phyloP scores from a whole-genome alignment of 92 coral and sea anemone genomes.

The Phymanthus crucifer region DNA sequence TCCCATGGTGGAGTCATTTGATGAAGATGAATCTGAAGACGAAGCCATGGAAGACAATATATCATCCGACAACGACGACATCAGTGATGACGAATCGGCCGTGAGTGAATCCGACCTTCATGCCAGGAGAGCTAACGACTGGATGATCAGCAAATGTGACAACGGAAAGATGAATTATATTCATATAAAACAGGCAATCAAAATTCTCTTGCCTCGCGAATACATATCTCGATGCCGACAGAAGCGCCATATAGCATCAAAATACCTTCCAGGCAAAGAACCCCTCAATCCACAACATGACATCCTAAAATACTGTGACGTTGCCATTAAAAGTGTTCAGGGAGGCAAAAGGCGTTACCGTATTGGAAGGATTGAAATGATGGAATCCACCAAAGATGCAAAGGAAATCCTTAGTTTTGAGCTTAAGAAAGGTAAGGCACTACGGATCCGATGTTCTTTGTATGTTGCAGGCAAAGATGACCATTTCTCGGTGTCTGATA shows the following conservation, averaged over 20 bases:
- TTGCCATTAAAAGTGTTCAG: slow-evolving; percentile 16
- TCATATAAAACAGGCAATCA: slow-evolving; percentile 28
- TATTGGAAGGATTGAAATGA: slow-evolving; percentile 26
- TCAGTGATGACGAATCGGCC: neutral
- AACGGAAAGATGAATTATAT: too few relatives aligned
- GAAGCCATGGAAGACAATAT: neutral
- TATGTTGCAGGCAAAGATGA: neutral
- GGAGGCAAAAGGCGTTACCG: neutral
- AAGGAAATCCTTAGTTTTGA: slow-evolving; percentile 28
- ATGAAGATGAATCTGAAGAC: neutral
- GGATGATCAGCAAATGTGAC: slow-evolving; percentile 12
- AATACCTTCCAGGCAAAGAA: slow-evolving; percentile 27
- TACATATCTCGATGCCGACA: slow-evolving; percentile 29
- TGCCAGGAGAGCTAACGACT: neutral
- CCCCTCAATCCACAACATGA: slow-evolving; percentile 33
- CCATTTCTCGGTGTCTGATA: neutral
- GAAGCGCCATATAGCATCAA: slow-evolving; percentile 36
- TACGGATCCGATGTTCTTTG: slow-evolving; percentile 33
- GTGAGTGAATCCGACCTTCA: neutral
- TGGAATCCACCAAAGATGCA: slow-evolving; percentile 40
- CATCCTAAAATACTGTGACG: slow-evolving; percentile 28
- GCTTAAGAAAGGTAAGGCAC: neutral
- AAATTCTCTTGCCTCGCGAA: slow-evolving; percentile 35
- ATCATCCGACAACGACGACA: neutral
- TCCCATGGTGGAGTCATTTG: neutral